Evolutionary conservation across 2,888 invertebrate species (phyloP).

Genomic region (Acrocyrtus sp.): DNA sequence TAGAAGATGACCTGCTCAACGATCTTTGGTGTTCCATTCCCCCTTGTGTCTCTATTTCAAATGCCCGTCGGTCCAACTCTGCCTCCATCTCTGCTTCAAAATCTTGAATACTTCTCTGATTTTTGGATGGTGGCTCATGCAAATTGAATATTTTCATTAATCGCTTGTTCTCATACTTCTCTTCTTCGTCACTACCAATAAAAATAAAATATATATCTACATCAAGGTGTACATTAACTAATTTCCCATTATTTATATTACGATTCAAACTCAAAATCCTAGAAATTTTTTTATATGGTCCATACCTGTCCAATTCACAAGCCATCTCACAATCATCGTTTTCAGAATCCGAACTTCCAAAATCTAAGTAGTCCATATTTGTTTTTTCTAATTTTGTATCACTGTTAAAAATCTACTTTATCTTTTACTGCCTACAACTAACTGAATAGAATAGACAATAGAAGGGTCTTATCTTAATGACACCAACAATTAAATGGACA

Average conservation of each 20-base stretch:
- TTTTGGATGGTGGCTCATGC: slow-evolving; percentile 42
- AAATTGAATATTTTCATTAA: slow-evolving; percentile 54
- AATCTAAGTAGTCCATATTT: slow-evolving; percentile 57
- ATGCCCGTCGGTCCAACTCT: slow-evolving; percentile 63
- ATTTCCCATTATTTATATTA: background rate
- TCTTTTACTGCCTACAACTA: too few relatives aligned
- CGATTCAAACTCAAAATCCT: background rate
- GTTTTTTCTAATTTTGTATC: too few relatives aligned
- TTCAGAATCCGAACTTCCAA: slow-evolving; percentile 56
- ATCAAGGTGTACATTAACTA: background rate
- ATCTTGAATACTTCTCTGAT: slow-evolving; percentile 59
- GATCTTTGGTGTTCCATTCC: slow-evolving; percentile 60
- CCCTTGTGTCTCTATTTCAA: slow-evolving; percentile 58
- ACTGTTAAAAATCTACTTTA: too few relatives aligned
- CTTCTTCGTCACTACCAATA: slow-evolving; percentile 63
- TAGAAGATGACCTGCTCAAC: slow-evolving; percentile 56
- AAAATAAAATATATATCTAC: background rate
- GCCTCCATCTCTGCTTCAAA: slow-evolving; percentile 65
- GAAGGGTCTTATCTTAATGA: too few relatives aligned
- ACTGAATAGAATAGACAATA: too few relatives aligned
- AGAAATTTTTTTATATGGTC: too few relatives aligned
- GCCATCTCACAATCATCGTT: slow-evolving; percentile 42
- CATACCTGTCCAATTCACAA: slow-evolving; percentile 45
- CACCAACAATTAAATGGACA: too few relatives aligned
- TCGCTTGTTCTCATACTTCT: slow-evolving; percentile 49